These are phyloP conservation scores for Netelia melanura DNA, from an alignment of 2,888 invertebrate species.

Conservation along the genomic window DNA sequence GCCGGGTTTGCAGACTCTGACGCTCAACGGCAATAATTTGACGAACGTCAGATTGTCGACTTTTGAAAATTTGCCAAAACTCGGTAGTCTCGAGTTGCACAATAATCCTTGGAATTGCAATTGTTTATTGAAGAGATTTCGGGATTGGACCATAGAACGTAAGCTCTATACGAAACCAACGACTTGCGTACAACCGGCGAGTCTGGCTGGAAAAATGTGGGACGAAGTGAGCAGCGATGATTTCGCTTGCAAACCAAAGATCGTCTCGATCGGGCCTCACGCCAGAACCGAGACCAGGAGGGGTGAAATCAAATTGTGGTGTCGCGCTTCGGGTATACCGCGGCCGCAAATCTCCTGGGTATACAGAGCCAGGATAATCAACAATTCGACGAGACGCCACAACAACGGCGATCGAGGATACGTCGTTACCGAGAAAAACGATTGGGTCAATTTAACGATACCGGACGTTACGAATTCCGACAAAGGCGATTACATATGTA, in stretches of 20 bases:
- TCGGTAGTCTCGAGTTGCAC: constrained; percentile 91
- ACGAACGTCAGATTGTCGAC: constrained; percentile 89
- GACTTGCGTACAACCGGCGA: constrained; percentile 90
- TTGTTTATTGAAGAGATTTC: constrained; percentile 92
- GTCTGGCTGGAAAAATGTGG: constrained; percentile 90
- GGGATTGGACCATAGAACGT: constrained; percentile 90
- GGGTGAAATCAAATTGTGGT: constrained; percentile 89
- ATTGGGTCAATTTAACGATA: constrained; percentile 88
- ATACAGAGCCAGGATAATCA: constrained; percentile 78
- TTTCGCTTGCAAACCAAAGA: constrained; percentile 93
- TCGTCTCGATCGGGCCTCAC: constrained; percentile 84
- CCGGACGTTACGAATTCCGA: constrained; percentile 88
- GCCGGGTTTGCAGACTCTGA: constrained; percentile 89
- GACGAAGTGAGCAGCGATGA: constrained; percentile 89
- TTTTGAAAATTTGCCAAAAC: constrained; percentile 88
- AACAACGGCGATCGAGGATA: constrained; percentile 85
- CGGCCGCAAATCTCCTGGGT: constrained; percentile 88
- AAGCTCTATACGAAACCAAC: constrained; percentile 92
- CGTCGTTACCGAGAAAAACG: constrained; percentile 73
- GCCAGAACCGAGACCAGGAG: constrained; percentile 87
- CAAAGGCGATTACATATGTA: constrained; percentile 91
- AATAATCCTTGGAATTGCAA: constrained; percentile 96
- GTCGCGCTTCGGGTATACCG: constrained; percentile 91
- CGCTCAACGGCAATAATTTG: constrained; percentile 91
- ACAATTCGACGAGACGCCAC: constrained; percentile 76